Evolutionary conservation across 2,113 vertebrate genomes (phyloP), one percentile per base, ranked within the genome.

Genomic region (Heteronetta atricapilla): DNA sequence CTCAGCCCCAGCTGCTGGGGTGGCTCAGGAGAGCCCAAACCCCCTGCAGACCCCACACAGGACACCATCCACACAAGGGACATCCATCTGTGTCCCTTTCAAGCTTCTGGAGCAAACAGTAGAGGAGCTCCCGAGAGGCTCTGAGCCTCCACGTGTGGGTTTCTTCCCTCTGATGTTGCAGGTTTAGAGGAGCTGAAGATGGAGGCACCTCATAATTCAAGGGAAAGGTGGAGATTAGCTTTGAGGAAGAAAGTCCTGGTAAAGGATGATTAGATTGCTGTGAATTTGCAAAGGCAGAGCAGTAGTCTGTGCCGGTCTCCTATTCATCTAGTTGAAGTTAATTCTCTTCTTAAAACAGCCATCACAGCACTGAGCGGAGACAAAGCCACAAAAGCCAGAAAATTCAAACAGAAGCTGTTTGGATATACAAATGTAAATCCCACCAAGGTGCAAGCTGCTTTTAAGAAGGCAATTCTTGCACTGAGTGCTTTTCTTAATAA

Each of bases 401-500:
- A 82, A 34, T 60, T 36, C 42, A 40, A 52, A 44, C 17, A 81
- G 88, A 83, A 94, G 60, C 82, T 3, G 16, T 70, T 78, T 81
- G 91, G 4, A 1, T 28, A 88, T 40, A 90, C 4, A 4, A 91
- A 70, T n/a, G 68, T 38, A 88, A 86, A 90, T 19, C 31, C 67
- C 82, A 90, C n/a, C 70, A 19, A 4, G 4, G 70, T 10, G 40
- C 50, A 78, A 62, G 23, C 67, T 23, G 68, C 55, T 87, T n/a
- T 69, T 0, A 0, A 74, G 82, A 31, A 86, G 46, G 15, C 13
- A 60, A 62, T 55, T 33, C 8, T 1, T 2, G 53, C 1, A 36
- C 21, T 17, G 26, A 56, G 34, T 1, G 48, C 59, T 73, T 29
- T 73, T 26, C 90, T 75, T 40, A 56, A 40, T 3, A 53, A 64